These are phyloP conservation scores for Microplitis demolitor DNA, from an alignment of 1,140 invertebrate genomes.

Conservation along the genomic window DNA sequence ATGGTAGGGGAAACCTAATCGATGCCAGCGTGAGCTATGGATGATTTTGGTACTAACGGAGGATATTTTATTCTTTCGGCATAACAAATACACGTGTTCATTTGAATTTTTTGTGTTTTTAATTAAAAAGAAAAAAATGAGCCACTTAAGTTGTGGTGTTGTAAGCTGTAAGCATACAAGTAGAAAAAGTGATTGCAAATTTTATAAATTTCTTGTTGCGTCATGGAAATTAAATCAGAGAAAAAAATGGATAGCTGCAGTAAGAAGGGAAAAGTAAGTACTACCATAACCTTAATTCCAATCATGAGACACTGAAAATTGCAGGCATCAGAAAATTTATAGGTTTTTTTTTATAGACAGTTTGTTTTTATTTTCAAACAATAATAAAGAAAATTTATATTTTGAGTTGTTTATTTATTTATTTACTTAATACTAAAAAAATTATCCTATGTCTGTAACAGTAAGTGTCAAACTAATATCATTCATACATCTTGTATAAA, in stretches of 20 bases:
- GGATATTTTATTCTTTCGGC: not conserved
- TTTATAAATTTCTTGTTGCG: constrained; percentile 25
- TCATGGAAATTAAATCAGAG: constrained; percentile 22
- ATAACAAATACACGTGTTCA: not conserved
- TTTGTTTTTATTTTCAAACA: too few relatives aligned
- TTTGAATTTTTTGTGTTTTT: not conserved
- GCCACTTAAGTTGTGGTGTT: constrained; percentile 22
- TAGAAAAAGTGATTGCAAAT: constrained; percentile 25
- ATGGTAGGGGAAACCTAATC: too few relatives aligned
- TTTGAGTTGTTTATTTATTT: too few relatives aligned
- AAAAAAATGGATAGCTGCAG: constrained; percentile 29
- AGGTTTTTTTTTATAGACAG: too few relatives aligned
- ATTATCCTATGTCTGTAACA: too few relatives aligned
- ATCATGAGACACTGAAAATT: not conserved
- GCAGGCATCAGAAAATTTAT: too few relatives aligned
- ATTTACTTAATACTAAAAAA: too few relatives aligned
- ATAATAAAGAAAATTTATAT: too few relatives aligned
- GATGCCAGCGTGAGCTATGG: too few relatives aligned
- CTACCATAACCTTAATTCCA: constrained; percentile 7
- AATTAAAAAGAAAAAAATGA: constrained; percentile 14
- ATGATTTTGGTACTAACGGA: not conserved
- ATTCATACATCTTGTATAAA: too few relatives aligned
- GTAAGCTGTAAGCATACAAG: constrained; percentile 27
- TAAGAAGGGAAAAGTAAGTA: constrained; percentile 30
- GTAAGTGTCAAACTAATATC: too few relatives aligned